These are phyloP conservation scores for Xestia rhomboidea DNA, from an alignment of 2,888 invertebrate genomes.

Conservation along the genomic window DNA sequence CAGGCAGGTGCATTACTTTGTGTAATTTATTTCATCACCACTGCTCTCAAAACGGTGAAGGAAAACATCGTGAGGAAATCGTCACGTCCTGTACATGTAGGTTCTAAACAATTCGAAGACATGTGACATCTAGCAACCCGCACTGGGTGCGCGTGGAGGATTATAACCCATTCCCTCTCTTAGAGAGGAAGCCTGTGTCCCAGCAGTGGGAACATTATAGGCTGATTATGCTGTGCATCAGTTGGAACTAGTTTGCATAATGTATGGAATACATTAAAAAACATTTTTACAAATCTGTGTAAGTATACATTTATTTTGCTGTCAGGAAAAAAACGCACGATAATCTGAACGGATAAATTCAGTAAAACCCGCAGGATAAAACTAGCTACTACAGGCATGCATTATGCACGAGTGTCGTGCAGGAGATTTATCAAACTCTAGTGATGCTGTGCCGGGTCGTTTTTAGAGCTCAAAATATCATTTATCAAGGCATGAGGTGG, in stretches of 20 bases:
- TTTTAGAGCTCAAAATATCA: slow-evolving; percentile 1
- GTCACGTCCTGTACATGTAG: too few relatives aligned
- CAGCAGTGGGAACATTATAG: too few relatives aligned
- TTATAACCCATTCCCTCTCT: too few relatives aligned
- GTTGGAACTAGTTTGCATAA: background rate
- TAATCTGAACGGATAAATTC: slow-evolving; percentile 7
- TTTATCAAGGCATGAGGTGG: slow-evolving; percentile 6
- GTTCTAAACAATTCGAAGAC: too few relatives aligned
- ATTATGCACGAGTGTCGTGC: slow-evolving; percentile 29
- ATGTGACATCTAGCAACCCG: too few relatives aligned
- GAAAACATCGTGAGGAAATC: too few relatives aligned
- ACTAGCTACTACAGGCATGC: slow-evolving; percentile 19
- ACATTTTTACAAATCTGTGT: background rate
- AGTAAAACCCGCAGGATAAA: slow-evolving; percentile 5
- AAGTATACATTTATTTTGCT: background rate
- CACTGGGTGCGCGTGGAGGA: too few relatives aligned
- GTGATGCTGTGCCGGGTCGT: background rate
- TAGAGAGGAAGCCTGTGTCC: too few relatives aligned
- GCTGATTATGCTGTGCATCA: too few relatives aligned
- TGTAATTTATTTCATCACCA: too few relatives aligned
- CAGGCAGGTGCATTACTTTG: too few relatives aligned
- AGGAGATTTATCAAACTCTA: slow-evolving; percentile 26
- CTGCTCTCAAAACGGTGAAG: too few relatives aligned
- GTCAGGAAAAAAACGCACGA: background rate
- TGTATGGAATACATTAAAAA: background rate